Percentiles rank a stretch among this genome's conserved stretches.
Conservation (phyloP, 2,797 vertebrate species). For the Austrolebias charrua region DNA sequence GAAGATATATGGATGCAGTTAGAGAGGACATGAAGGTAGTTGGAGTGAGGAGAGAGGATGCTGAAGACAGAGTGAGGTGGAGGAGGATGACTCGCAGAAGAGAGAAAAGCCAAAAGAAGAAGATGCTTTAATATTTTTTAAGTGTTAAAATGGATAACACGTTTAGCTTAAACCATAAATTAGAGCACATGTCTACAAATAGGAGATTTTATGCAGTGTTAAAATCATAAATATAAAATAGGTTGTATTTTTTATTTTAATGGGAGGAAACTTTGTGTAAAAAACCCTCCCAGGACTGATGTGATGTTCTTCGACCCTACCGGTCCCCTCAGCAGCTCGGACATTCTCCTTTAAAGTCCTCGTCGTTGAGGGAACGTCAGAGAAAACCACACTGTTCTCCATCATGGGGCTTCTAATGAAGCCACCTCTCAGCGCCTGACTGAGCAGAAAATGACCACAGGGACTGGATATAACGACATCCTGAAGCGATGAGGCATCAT, state of each 20-base stretch:
- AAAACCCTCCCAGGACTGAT: conserved; percentile 28
- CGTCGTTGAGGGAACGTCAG: conserved; percentile 34
- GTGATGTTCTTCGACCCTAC: conserved; percentile 33
- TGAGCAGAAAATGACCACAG: conserved; percentile 49
- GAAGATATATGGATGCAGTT: too few relatives aligned
- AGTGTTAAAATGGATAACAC: too few relatives aligned
- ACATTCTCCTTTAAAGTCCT: conserved; percentile 43
- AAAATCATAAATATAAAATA: not conserved
- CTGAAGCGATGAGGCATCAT: conserved; percentile 34
- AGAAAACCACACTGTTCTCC: conserved; percentile 44
- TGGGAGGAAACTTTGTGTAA: too few relatives aligned
- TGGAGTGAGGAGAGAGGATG: too few relatives aligned
- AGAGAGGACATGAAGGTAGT: too few relatives aligned
- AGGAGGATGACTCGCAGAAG: too few relatives aligned
- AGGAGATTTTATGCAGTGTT: too few relatives aligned
- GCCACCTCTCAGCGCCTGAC: conserved; percentile 40
- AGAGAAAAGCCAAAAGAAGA: too few relatives aligned
- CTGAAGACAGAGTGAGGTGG: too few relatives aligned
- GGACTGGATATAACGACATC: conserved; percentile 35
- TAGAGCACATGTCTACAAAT: too few relatives aligned
- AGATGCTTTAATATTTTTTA: too few relatives aligned
- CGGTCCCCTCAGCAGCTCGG: conserved; percentile 32
- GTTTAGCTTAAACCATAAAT: too few relatives aligned
- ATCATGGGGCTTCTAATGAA: conserved; percentile 65
- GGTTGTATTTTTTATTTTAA: not conserved